These are phyloP conservation scores for Acrossocheilus fasciatus DNA, from an alignment of 2,797 vertebrate genomes.

Conservation along the genomic window DNA sequence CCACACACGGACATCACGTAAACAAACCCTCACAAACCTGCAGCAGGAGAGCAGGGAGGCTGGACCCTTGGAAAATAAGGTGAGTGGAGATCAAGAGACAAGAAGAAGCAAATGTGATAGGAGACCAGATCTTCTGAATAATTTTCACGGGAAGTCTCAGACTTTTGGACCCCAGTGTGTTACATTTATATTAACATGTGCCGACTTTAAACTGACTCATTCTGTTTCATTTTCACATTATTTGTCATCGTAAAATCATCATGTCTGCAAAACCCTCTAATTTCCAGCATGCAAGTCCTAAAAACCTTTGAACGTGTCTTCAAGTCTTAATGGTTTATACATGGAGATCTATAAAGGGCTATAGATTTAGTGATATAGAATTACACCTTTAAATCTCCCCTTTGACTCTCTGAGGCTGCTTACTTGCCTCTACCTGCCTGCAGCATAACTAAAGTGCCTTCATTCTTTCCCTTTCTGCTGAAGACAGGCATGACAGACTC, in stretches of 20 bases:
- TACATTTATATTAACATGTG: not conserved
- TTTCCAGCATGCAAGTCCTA: not conserved
- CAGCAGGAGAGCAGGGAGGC: not conserved
- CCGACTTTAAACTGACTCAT: not conserved
- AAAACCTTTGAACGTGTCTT: not conserved
- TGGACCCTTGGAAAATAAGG: not conserved
- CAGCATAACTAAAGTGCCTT: conserved; percentile 55
- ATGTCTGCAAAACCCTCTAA: too few relatives aligned
- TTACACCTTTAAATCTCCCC: conserved; percentile 10
- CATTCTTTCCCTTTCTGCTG: conserved; percentile 7
- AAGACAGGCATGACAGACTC: not conserved
- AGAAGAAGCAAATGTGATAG: not conserved
- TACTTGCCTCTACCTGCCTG: conserved; percentile 63
- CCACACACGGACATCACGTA: conserved; percentile 4
- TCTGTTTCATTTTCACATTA: not conserved
- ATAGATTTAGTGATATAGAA: not conserved
- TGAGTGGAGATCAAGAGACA: not conserved
- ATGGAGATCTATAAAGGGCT: not conserved
- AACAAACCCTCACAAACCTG: not conserved
- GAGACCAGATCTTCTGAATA: not conserved
- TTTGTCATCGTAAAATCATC: not conserved
- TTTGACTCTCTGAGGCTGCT: conserved; percentile 19
- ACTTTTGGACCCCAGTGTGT: not conserved
- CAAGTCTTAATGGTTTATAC: not conserved
- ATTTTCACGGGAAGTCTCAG: not conserved